Base-by-base conservation (phyloP, 2,888 invertebrate species). In the Salpingus planirostris region DNA sequence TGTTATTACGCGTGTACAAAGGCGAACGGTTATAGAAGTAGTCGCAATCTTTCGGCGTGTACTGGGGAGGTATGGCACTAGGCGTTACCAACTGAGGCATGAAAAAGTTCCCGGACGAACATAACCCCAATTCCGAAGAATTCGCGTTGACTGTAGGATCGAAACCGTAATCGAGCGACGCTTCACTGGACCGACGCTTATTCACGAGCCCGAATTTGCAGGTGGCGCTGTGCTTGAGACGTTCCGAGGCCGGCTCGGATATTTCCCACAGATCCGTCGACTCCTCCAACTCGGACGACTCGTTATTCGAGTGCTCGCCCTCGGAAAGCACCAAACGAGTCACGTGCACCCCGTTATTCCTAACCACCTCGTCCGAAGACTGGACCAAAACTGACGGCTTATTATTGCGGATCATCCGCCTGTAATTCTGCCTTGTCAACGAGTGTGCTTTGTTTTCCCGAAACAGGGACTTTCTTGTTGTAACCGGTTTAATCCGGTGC, bases 221-320 rank as follows among this genome's bases (percentile, higher is more conserved):
- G 1, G 56, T 54, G 23, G 55, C 48, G 29, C 50, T 52, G 31
- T 49, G 52, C 29, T 56, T 55, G 11, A 52, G 39, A 8, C 54
- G 40, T 27, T 55, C 56, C 3, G 49, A 44, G 6, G 47, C 49
- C 11, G 52, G 46, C 18, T 52, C 52, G 40, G 57, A 49, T n/a
- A 59, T 54, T 31, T 59, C 59, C 52, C 61, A 64, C 43, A 60
- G 37, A 38, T 57, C 57, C 13, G 52, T 48, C 18, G 60, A 49
- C 29, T 62, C 59, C 31, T 63, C 63, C 18, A 64, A 37, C 27
- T 59, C 58, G 10, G n/a, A n/a, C n/a, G n/a, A n/a, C n/a, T n/a
- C n/a, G 61, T 63, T 43, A 63, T 7, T 18, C 18, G 18, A 18
- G 18, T 18, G n/a, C n/a, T n/a, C n/a, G n/a, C n/a, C n/a, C n/a